These are phyloP conservation scores for Ptiloglossa arizonensis DNA, from an alignment of 1,140 invertebrate species.

Conservation along the genomic window DNA sequence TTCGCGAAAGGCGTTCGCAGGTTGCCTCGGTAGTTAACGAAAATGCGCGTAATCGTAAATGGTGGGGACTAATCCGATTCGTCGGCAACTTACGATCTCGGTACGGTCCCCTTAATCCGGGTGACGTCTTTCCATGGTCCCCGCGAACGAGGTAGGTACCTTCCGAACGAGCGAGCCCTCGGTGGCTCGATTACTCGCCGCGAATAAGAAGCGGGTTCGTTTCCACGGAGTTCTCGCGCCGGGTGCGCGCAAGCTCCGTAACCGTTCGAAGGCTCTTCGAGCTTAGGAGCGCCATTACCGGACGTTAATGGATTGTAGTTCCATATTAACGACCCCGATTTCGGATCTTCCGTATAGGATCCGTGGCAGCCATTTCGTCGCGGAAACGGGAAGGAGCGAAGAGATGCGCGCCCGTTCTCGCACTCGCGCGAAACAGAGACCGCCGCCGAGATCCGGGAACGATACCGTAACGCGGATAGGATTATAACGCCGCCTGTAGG, in stretches of 20 bases:
- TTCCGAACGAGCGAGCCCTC: too few species aligned
- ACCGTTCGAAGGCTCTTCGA: conserved; percentile 37
- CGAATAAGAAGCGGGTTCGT: conserved; percentile 17
- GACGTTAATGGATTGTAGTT: conserved; percentile 70
- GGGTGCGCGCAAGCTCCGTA: background rate
- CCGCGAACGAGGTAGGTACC: too few species aligned
- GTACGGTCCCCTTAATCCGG: too few species aligned
- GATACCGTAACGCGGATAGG: conserved; percentile 70
- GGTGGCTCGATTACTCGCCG: background rate
- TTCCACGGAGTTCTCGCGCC: background rate
- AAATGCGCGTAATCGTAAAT: too few species aligned
- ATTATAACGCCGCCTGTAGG: conserved; percentile 70
- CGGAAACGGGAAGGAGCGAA: conserved; percentile 42
- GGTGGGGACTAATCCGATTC: too few species aligned
- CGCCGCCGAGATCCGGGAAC: conserved; percentile 66
- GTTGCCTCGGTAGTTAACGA: too few species aligned
- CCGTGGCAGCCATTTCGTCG: conserved; percentile 59
- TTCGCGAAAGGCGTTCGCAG: too few species aligned
- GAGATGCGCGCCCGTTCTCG: too few species aligned
- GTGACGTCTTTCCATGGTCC: too few species aligned
- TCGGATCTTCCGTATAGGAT: conserved; percentile 66
- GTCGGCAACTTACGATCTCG: too few species aligned
- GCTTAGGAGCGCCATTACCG: conserved; percentile 63
- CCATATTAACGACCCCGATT: conserved; percentile 67
- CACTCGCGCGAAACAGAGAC: conserved; percentile 1